Conservation (phyloP, 2,888 invertebrate species). For the Microctonus brassicae region DNA sequence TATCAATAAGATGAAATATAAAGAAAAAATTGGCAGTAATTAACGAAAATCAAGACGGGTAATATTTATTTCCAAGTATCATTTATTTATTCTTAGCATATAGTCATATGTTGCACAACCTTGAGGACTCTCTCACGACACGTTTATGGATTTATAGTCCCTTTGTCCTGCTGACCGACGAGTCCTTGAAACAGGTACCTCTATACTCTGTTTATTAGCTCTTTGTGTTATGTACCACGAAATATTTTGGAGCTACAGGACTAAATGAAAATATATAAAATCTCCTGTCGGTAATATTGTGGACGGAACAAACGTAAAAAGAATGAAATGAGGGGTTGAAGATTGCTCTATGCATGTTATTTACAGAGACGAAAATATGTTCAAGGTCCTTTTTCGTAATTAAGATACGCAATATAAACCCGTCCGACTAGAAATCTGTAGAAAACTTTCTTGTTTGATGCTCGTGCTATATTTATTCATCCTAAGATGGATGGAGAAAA, state of each 20-base stretch:
- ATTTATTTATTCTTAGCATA: neutral
- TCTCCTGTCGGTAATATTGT: neutral
- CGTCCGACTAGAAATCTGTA: slow-evolving; percentile 56
- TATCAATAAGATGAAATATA: neutral
- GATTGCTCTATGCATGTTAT: neutral
- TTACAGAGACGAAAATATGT: neutral
- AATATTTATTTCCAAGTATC: neutral
- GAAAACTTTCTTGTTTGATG: slow-evolving; percentile 55
- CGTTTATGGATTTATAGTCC: slow-evolving; percentile 65
- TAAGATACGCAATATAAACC: neutral
- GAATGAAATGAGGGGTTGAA: slow-evolving; percentile 23
- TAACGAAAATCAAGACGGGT: too few species aligned
- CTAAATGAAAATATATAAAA: neutral
- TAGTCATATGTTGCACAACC: slow-evolving; percentile 11
- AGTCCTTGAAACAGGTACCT: slow-evolving; percentile 10
- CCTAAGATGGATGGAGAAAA: slow-evolving; percentile 58
- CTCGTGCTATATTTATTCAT: too few species aligned
- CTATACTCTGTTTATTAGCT: slow-evolving; percentile 49
- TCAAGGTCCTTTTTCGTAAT: slow-evolving; percentile 2
- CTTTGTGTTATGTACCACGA: slow-evolving; percentile 48
- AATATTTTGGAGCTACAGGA: too few species aligned
- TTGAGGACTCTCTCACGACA: slow-evolving; percentile 51
- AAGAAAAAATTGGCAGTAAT: neutral
- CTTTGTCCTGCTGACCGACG: slow-evolving; percentile 47
- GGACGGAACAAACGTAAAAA: slow-evolving; percentile 31